These are phyloP conservation scores for Chaitophorus viminalis DNA, from an alignment of 2,888 invertebrate genomes.

Conservation along the genomic window DNA sequence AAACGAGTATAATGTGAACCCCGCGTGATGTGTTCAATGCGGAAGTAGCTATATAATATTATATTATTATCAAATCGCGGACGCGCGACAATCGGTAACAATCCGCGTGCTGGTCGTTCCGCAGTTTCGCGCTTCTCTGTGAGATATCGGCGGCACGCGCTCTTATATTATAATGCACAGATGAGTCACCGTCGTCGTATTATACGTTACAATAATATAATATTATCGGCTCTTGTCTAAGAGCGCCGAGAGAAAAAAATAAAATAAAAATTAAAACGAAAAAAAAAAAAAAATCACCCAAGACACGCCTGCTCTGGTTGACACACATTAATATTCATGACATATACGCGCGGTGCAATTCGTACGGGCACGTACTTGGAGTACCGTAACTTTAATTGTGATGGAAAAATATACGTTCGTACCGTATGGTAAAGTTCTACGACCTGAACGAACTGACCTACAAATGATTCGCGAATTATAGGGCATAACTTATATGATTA, in stretches of 20 bases:
- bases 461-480: constrained; percentile 34
- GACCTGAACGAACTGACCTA: constrained; percentile 52
- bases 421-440: constrained; percentile 45
- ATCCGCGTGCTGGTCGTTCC: constrained; percentile 23
- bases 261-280: background rate
- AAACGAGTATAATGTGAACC: background rate
- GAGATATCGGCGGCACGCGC: constrained; percentile 9
- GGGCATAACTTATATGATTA: constrained; percentile 5
- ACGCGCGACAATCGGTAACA: constrained; percentile 10
- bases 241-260: constrained; percentile 7
- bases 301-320: constrained; percentile 53
- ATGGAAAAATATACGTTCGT: background rate
- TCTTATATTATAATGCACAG: background rate
- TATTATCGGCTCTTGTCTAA: constrained; percentile 9
- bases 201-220: too few species aligned
- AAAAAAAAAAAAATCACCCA: constrained; percentile 33
- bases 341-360: constrained; percentile 13
- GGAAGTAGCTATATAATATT: too few species aligned
- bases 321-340: constrained; percentile 56
- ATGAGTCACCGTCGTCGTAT: constrained; percentile 30
- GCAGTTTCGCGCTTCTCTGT: background rate
- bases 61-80: too few species aligned
- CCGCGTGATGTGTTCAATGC: constrained; percentile 4
- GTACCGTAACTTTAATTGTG: constrained; percentile 61
- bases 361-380: constrained; percentile 58